phyloP scores from a whole-genome alignment of 2,113 vertebrate species.

The Geothlypis trichas region DNA sequence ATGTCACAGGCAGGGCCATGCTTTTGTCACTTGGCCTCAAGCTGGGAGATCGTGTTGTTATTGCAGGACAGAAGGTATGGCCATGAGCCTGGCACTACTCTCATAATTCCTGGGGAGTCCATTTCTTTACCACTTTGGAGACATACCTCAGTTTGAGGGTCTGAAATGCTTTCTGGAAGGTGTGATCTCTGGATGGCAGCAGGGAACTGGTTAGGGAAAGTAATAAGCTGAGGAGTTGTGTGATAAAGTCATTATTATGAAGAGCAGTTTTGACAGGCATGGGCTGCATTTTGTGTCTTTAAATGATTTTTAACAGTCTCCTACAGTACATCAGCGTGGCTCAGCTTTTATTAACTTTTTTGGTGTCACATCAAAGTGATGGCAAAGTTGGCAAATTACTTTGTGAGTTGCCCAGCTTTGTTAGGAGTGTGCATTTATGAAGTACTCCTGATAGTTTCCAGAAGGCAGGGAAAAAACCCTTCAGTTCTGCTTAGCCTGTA shows the following conservation, averaged over 20 bases:
- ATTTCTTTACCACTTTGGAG: not conserved
- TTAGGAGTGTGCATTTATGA: not conserved
- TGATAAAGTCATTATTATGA: not conserved
- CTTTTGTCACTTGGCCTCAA: conserved; percentile 84
- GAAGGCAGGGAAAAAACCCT: not conserved
- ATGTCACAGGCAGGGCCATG: conserved; percentile 74
- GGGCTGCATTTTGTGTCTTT: not conserved
- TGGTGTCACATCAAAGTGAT: not conserved
- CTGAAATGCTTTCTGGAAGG: not conserved
- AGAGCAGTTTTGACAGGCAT: not conserved
- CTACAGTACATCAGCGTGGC: not conserved
- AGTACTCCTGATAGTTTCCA: not conserved
- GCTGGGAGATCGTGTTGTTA: conserved; percentile 91
- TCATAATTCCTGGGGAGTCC: not conserved
- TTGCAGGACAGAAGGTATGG: conserved; percentile 94
- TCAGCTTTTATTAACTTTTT: not conserved
- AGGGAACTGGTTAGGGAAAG: not conserved
- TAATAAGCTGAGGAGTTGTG: not conserved
- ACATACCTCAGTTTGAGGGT: not conserved
- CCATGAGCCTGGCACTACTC: not conserved
- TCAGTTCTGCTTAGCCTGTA: not conserved
- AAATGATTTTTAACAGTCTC: not conserved
- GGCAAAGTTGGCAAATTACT: not conserved
- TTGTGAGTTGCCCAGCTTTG: not conserved
- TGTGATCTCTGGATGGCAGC: not conserved